A percentile compares a stretch with the other conserved stretches of the same genome.
Conservation (phyloP, 2,113 vertebrate species). For the Pampusana beccarii region DNA sequence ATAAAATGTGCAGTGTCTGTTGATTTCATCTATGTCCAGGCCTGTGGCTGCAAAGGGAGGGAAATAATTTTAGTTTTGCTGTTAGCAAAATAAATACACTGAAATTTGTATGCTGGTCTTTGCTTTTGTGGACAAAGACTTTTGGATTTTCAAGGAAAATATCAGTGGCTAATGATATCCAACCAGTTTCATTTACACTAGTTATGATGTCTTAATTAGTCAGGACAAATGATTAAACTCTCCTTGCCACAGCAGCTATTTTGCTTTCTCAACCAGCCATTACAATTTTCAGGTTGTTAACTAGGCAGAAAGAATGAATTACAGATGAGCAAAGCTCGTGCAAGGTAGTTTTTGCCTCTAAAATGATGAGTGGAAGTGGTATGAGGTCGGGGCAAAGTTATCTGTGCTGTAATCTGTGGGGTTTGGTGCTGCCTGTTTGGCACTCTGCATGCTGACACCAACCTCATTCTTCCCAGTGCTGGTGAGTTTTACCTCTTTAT, state of each 20-base stretch:
- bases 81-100: neutral
- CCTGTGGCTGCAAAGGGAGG: neutral
- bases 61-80: neutral
- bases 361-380: slow-evolving; percentile 30
- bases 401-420: neutral
- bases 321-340: slow-evolving; percentile 54
- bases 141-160: slow-evolving; percentile 58
- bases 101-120: neutral
- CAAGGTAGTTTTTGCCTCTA: slow-evolving; percentile 5
- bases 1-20: neutral
- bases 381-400: neutral
- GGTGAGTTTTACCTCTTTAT: slow-evolving; percentile 9
- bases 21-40: neutral
- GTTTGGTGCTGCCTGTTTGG: neutral
- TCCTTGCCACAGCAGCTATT: slow-evolving; percentile 23
- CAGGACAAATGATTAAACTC: slow-evolving; percentile 62
- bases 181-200: slow-evolving; percentile 39
- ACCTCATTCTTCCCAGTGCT: neutral
- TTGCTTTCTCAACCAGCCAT: slow-evolving; percentile 51
- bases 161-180: slow-evolving; percentile 23
- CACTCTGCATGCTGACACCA: neutral
- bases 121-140: neutral
- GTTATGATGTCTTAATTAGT: slow-evolving; percentile 57
- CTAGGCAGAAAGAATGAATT: slow-evolving; percentile 65
- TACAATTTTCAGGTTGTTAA: slow-evolving; percentile 76